Conservation (phyloP, 2,888 invertebrate genomes). For the Drosophila incognita region DNA sequence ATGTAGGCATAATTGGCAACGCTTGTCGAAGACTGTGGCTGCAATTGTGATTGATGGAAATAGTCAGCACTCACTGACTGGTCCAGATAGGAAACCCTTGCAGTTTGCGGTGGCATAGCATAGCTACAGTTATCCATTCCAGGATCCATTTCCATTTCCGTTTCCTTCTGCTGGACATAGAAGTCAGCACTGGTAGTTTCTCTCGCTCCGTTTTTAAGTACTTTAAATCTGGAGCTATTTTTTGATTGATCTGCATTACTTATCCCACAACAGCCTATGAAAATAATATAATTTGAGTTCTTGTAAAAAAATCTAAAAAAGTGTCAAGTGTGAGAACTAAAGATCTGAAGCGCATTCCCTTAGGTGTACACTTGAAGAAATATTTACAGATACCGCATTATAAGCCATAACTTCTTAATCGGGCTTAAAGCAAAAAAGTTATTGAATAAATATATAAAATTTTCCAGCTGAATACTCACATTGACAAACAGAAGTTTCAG, state of each 20-base stretch:
- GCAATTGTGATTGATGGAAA: conserved; percentile 3
- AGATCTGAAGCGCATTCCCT: background rate
- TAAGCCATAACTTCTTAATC: too few species aligned
- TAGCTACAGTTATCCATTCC: conserved; percentile 4
- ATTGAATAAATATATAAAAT: too few species aligned
- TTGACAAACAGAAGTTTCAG: background rate
- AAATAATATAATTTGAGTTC: background rate
- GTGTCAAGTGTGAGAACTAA: too few species aligned
- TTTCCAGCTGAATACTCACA: conserved; percentile 30
- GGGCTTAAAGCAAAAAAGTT: too few species aligned
- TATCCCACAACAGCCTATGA: background rate
- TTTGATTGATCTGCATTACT: background rate
- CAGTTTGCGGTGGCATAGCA: background rate
- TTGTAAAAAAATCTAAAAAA: too few species aligned
- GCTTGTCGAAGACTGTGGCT: background rate
- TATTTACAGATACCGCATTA: background rate
- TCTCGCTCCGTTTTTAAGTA: background rate
- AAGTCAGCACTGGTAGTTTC: conserved; percentile 17
- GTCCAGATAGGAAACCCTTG: background rate
- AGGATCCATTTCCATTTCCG: background rate
- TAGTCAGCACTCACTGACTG: background rate
- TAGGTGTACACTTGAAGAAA: background rate
- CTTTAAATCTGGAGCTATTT: background rate
- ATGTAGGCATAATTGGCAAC: conserved; percentile 7
- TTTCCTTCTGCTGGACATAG: conserved; percentile 15